These are phyloP conservation scores for Magallana nippona DNA, from an alignment of 2,888 invertebrate genomes.

Conservation along the genomic window DNA sequence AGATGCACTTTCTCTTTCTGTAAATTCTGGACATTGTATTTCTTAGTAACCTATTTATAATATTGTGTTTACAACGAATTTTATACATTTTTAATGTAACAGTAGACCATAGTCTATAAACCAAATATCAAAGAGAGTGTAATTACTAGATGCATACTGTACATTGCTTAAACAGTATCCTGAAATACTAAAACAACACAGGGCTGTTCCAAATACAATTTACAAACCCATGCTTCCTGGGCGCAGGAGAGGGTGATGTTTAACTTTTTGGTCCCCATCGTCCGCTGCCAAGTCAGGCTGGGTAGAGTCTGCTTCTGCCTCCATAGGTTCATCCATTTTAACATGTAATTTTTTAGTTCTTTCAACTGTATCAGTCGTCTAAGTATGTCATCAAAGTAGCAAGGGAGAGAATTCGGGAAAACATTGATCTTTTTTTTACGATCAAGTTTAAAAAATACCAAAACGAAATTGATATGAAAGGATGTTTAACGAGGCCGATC, in stretches of 20 bases:
- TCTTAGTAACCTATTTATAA: too few relatives aligned
- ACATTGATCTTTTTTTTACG: neutral
- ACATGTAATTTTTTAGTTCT: neutral
- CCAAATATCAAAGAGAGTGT: too few relatives aligned
- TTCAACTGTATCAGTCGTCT: too few relatives aligned
- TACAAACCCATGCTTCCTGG: conserved; percentile 75
- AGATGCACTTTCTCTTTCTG: too few relatives aligned
- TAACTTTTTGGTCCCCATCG: conserved; percentile 51
- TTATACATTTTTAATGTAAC: too few relatives aligned
- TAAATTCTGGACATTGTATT: too few relatives aligned
- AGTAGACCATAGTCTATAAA: too few relatives aligned
- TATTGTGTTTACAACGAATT: too few relatives aligned
- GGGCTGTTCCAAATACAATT: neutral
- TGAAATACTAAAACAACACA: too few relatives aligned
- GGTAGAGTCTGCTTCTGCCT: conserved; percentile 67
- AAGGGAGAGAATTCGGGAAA: conserved; percentile 24
- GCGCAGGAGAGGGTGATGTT: conserved; percentile 65
- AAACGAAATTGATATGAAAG: neutral
- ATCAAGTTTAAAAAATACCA: neutral
- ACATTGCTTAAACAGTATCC: too few relatives aligned
- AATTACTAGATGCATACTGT: too few relatives aligned
- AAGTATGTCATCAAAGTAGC: neutral
- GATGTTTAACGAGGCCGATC: neutral
- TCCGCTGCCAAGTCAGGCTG: conserved; percentile 59
- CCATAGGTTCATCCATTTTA: conserved; percentile 66